A percentile compares a stretch with the other conserved stretches of the same genome.
phyloP scores from a whole-genome alignment of 1,140 invertebrate species.

The Vollenhovia emeryi region DNA sequence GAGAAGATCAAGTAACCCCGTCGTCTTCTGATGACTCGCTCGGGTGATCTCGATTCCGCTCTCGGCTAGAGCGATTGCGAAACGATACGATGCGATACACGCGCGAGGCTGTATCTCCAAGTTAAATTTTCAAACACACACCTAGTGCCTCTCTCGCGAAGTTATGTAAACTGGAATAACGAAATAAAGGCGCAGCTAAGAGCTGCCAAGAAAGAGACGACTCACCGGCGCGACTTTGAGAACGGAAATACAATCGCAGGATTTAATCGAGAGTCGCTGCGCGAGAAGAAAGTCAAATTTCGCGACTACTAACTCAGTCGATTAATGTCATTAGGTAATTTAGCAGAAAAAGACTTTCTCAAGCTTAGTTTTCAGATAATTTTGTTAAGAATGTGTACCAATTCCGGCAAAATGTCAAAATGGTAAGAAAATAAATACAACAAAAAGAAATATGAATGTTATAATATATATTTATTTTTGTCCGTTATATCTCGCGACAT shows the following conservation, averaged over 20 bases:
- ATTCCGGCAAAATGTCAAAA: background rate
- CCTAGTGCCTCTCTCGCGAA: background rate
- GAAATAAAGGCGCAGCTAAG: conserved; percentile 53
- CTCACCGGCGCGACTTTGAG: conserved; percentile 11
- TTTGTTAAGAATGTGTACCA: background rate
- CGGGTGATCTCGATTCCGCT: conserved; percentile 7
- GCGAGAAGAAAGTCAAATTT: conserved; percentile 34
- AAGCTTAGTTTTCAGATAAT: background rate
- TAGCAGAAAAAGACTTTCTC: background rate
- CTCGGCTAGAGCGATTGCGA: conserved; percentile 35
- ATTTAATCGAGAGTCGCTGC: background rate
- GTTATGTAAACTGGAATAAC: conserved; percentile 61
- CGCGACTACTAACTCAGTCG: background rate
- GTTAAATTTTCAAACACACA: conserved; percentile 18
- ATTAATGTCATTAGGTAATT: conserved; percentile 34
- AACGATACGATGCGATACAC: conserved; percentile 13
- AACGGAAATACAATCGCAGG: background rate
- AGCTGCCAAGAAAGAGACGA: conserved; percentile 64
- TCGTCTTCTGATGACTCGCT: conserved; percentile 24
- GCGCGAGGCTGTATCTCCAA: background rate
- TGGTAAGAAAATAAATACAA: background rate
- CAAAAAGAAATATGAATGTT: background rate
- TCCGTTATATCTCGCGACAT: background rate
- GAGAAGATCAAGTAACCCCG: conserved; percentile 15
- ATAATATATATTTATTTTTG: background rate